Conservation (phyloP, 1,140 invertebrate species). For the Bombyx mandarina region DNA sequence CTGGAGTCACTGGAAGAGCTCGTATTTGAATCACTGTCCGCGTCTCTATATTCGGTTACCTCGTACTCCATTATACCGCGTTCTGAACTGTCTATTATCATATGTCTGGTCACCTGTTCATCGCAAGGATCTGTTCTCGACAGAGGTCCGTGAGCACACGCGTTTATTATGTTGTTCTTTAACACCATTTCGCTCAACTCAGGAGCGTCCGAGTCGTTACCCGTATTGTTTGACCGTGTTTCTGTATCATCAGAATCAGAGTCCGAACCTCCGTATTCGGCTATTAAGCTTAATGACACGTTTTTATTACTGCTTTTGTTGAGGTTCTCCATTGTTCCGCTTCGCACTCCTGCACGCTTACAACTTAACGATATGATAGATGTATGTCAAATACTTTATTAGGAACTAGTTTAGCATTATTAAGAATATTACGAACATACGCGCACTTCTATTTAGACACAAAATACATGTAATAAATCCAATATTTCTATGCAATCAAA, state of each 20-base stretch:
- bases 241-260: conserved; percentile 56
- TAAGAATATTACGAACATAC: too few species aligned
- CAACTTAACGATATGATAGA: too few species aligned
- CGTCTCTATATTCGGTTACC: conserved; percentile 53
- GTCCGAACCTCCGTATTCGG: conserved; percentile 55
- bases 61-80: conserved; percentile 54
- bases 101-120: conserved; percentile 36
- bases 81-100: conserved; percentile 57
- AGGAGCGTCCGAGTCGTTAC: conserved; percentile 50
- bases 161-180: conserved; percentile 67
- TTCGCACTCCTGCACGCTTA: background rate
- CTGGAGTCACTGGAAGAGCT: conserved; percentile 51
- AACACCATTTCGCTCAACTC: conserved; percentile 64
- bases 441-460: too few species aligned
- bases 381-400: too few species aligned
- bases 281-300: conserved; percentile 57
- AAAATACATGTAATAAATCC: too few species aligned
- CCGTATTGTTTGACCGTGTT: conserved; percentile 38
- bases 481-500: too few species aligned
- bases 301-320: conserved; percentile 59
- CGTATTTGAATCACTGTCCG: conserved; percentile 44
- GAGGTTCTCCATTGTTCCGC: conserved; percentile 50
- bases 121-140: conserved; percentile 20
- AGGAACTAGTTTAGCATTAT: too few species aligned
- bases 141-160: conserved; percentile 58